phyloP scores from a whole-genome alignment of 2,113 vertebrate species.

The Chrysochloris asiatica region DNA sequence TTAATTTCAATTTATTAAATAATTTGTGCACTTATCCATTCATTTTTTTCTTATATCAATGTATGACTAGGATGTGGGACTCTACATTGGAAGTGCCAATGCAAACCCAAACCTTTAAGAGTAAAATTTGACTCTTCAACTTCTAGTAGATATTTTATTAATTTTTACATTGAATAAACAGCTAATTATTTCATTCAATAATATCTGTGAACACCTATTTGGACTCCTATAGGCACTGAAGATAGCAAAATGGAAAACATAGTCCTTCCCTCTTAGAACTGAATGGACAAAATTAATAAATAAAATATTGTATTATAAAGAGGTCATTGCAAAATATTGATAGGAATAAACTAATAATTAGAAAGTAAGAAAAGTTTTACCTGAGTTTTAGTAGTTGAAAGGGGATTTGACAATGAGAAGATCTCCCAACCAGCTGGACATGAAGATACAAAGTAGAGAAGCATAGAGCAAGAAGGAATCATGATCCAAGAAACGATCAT shows the following conservation, averaged over 20 bases:
- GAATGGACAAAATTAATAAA: slow-evolving; percentile 6
- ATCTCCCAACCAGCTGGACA: neutral
- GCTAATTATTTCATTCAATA: neutral
- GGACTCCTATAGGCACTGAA: neutral
- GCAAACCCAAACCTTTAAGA: neutral
- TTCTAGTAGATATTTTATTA: neutral
- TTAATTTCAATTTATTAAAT: neutral
- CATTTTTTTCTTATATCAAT: neutral
- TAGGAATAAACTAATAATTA: neutral
- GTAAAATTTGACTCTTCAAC: neutral
- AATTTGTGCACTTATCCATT: too few species aligned
- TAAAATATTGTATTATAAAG: neutral
- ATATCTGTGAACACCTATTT: neutral
- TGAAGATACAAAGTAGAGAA: neutral
- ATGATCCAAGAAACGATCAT: neutral
- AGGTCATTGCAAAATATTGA: neutral
- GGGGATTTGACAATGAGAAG: neutral
- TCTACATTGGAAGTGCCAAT: neutral
- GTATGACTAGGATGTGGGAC: neutral
- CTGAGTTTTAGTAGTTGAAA: too few species aligned
- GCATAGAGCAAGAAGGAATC: neutral
- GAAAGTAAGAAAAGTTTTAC: neutral
- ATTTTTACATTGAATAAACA: neutral
- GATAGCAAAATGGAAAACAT: slow-evolving; percentile 7
- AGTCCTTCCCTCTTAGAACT: neutral